These are phyloP conservation scores for Hetaerina titia DNA, from an alignment of 2,888 invertebrate species.

Conservation along the genomic window DNA sequence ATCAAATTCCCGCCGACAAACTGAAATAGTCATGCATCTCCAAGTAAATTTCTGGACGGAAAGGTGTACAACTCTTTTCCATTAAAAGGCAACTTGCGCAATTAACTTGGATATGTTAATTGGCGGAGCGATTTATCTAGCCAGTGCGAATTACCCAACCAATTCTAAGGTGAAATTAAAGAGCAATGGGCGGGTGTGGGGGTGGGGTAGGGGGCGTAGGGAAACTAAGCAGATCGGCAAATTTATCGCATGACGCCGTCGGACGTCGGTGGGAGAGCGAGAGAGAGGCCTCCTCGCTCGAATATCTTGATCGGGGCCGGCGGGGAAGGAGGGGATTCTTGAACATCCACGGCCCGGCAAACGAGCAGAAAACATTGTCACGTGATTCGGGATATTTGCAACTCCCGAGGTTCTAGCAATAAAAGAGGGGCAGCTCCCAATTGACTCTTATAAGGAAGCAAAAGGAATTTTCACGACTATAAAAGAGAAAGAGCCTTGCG, in stretches of 20 bases:
- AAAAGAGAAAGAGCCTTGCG: conserved; percentile 30
- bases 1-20: background rate
- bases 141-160: background rate
- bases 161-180: background rate
- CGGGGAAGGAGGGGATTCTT: background rate
- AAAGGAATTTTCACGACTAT: conserved; percentile 56
- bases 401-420: conserved; percentile 4
- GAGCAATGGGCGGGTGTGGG: background rate
- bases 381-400: conserved; percentile 37
- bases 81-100: background rate
- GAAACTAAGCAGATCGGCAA: background rate
- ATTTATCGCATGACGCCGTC: background rate
- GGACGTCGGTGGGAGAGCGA: background rate
- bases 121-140: background rate
- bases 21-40: background rate
- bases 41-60: background rate
- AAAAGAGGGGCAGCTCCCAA: conserved; percentile 41
- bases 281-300: background rate
- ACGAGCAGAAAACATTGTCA: conserved; percentile 9
- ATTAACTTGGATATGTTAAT: background rate
- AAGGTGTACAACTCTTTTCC: background rate
- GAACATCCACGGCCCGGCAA: background rate
- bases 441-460: conserved; percentile 9
- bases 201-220: background rate
- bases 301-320: background rate